Evolutionary conservation across 2,797 vertebrate genomes (phyloP).

Genomic region (Threskiornis aethiopicus): DNA sequence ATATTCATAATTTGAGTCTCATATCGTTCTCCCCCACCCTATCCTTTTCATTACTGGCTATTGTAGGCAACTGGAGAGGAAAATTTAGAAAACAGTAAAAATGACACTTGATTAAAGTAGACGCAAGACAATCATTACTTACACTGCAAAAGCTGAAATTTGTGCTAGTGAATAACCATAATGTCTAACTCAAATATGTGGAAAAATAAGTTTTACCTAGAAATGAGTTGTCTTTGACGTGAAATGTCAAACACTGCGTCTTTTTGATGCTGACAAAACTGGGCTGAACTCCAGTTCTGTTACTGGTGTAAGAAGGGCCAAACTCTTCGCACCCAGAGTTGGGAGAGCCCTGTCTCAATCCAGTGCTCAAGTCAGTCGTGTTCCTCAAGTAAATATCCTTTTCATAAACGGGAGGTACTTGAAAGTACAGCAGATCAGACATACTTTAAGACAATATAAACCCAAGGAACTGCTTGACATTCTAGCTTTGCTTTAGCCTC

Average conservation of each 20-base stretch:
- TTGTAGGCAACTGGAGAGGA: background rate
- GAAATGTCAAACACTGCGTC: background rate
- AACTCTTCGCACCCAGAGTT: fast-evolving
- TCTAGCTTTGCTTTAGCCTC: background rate
- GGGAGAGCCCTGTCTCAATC: background rate
- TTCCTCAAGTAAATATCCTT: background rate
- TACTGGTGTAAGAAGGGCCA: background rate
- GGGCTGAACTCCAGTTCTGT: background rate
- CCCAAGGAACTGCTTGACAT: background rate
- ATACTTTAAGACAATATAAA: background rate
- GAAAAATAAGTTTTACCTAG: background rate
- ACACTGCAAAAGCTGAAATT: background rate
- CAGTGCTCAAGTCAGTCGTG: fast-evolving
- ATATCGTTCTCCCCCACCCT: background rate
- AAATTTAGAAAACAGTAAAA: background rate
- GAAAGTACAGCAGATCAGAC: background rate
- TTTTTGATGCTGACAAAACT: background rate
- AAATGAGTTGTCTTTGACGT: background rate
- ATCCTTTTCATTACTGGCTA: background rate
- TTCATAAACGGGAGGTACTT: fast-evolving
- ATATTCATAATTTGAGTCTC: background rate
- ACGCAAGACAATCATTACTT: background rate
- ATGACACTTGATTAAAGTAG: background rate
- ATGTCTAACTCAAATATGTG: background rate
- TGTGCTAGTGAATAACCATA: background rate